A percentile compares a stretch with the other conserved stretches of the same genome.
Conservation (phyloP, 2,113 vertebrate genomes). For the Emydura subglobosa region DNA sequence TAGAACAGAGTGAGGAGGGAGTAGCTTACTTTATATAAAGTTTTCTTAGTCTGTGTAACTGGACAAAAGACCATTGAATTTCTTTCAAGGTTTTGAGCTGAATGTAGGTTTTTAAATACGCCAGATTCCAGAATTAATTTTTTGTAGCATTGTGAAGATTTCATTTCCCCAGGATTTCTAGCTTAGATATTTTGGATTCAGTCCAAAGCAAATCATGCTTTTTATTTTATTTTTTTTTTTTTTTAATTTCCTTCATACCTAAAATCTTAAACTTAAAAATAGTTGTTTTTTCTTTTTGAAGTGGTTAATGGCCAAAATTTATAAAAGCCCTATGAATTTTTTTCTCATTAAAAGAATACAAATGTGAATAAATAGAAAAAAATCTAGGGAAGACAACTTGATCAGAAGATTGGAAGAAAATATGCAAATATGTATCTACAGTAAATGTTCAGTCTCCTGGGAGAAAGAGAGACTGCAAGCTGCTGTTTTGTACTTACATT, state of each 20-base stretch:
- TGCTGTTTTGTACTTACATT: neutral
- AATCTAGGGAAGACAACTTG: neutral
- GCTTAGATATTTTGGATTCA: neutral
- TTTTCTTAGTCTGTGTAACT: neutral
- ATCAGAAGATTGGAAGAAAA: neutral
- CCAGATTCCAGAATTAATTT: neutral
- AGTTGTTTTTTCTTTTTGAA: neutral
- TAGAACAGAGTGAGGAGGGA: neutral
- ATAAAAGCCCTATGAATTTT: neutral
- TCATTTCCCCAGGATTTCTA: neutral
- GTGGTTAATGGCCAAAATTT: neutral
- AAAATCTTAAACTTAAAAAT: neutral
- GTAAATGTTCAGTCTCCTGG: neutral
- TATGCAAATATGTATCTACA: neutral
- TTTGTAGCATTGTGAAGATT: neutral
- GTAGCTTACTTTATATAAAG: neutral
- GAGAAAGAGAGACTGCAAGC: fast-evolving
- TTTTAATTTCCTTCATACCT: neutral
- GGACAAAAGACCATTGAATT: neutral
- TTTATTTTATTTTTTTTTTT: neutral
- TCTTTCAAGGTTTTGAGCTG: neutral
- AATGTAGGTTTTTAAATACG: neutral
- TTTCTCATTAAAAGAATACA: neutral
- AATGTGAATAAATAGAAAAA: neutral
- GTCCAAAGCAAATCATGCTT: neutral